Evolutionary conservation across 2,113 vertebrate species (phyloP).

Genomic region (Xiphorhynchus elegans): DNA sequence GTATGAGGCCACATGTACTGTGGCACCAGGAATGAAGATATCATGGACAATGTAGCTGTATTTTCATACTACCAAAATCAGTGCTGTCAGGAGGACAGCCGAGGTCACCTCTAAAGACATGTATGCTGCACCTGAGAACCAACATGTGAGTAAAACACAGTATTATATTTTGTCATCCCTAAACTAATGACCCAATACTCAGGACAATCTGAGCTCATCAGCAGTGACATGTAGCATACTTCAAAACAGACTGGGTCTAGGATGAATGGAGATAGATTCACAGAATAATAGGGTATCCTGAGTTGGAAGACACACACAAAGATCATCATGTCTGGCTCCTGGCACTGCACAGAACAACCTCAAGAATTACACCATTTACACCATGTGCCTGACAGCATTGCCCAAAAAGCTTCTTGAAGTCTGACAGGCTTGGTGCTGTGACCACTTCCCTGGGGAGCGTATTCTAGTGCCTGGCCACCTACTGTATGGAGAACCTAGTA

Average conservation of each 20-base stretch:
- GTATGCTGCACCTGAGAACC: neutral
- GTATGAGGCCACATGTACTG: neutral
- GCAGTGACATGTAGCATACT: rapidly evolving
- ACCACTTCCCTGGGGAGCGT: neutral
- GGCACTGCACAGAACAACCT: neutral
- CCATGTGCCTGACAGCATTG: neutral
- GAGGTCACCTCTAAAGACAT: neutral
- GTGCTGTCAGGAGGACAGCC: neutral
- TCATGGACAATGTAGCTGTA: rapidly evolving
- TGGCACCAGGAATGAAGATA: neutral
- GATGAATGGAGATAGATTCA: neutral
- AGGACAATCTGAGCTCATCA: neutral
- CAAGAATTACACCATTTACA: neutral
- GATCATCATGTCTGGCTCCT: neutral
- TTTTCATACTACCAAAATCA: neutral
- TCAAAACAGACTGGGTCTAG: neutral
- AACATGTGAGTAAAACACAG: neutral
- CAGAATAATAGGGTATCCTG: neutral
- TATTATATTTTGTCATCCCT: neutral
- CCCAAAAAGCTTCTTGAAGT: neutral
- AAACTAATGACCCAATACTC: rapidly evolving
- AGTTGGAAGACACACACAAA: neutral
- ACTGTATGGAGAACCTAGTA: neutral
- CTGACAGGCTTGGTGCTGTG: neutral
- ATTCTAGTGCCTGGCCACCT: neutral